Evolutionary conservation across 2,113 vertebrate genomes (phyloP), one percentile per base, ranked within the genome.

Genomic region (Gavialis gangeticus): DNA sequence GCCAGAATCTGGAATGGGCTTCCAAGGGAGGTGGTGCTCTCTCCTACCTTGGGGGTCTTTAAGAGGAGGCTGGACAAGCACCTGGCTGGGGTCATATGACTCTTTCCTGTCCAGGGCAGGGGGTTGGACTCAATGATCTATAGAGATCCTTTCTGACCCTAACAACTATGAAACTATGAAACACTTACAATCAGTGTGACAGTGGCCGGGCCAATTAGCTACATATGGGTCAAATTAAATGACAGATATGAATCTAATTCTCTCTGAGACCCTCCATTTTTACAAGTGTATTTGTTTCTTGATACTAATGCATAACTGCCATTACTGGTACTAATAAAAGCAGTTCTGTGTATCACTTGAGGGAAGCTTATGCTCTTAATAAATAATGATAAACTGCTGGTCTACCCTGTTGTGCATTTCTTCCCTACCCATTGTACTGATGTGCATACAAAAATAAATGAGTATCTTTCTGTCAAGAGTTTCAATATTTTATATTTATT

Each of bases 401-500:
- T 90, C 84, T 77, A 28, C 46, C 66, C 90, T 87, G 80, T 73
- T 1, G 0, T 73, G 59, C 84, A 90, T 88, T 28, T 88, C 86
- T 90, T 85, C n/a, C 25, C 83, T 77, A 75, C 90, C 90, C 59
- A 11, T 75, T 85, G 82, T 82, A 56, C 75, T 77, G 86, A 71
- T 84, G 62, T 0, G 17, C 80, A 83, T 87, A 66, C 63, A 75
- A 56, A 71, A 94, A 84, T 62, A 73, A 62, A 13, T 0, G n/a
- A 91, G 75, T n/a, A 84, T 64, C 0, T 27, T 81, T 81, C 6
- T 2, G 22, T 87, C 64, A 75, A 79, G 75, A 37, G 54, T 88
- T 93, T 80, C 79, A 71, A 57, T 17, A 27, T 73, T 75, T 64
- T 87, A 12, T 75, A 91, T 71, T 62, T 93, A 86, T 69, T 93